phyloP scores from a whole-genome alignment of 2,888 invertebrate species.

The Nomada ruficornis region DNA sequence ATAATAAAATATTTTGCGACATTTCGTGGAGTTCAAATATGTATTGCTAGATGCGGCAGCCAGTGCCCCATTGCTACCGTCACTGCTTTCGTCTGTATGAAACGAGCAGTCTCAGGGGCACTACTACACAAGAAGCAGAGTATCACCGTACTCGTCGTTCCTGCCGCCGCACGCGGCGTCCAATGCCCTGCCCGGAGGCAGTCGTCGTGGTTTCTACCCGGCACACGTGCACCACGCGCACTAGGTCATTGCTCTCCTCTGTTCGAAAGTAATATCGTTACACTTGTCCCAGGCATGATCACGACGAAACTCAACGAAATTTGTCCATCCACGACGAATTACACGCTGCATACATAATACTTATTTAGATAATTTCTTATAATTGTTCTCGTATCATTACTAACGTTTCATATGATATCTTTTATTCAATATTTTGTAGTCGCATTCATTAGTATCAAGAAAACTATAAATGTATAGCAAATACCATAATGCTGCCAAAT shows the following conservation, averaged over 20 bases:
- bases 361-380: neutral
- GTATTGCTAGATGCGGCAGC: slow-evolving; percentile 17
- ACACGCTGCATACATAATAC: neutral
- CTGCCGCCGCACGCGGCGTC: slow-evolving; percentile 74
- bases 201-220: slow-evolving; percentile 77
- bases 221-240: slow-evolving; percentile 81
- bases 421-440: no score
- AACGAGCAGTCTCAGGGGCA: slow-evolving; percentile 5
- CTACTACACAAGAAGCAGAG: slow-evolving; percentile 31
- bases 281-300: slow-evolving; percentile 64
- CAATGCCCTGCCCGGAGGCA: slow-evolving; percentile 78
- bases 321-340: slow-evolving; percentile 6
- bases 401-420: neutral
- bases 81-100: neutral
- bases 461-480: no score
- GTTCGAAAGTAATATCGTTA: slow-evolving; percentile 77
- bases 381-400: neutral
- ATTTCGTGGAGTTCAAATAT: neutral
- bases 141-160: slow-evolving; percentile 28
- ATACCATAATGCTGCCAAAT: no score
- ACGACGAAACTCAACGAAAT: slow-evolving; percentile 50
- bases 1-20: neutral
- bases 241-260: slow-evolving; percentile 82
- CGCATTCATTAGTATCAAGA: no score
- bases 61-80: slow-evolving; percentile 21